Evolutionary conservation across 2,888 invertebrate species (phyloP).

Genomic region (Limnephilus auricula): DNA sequence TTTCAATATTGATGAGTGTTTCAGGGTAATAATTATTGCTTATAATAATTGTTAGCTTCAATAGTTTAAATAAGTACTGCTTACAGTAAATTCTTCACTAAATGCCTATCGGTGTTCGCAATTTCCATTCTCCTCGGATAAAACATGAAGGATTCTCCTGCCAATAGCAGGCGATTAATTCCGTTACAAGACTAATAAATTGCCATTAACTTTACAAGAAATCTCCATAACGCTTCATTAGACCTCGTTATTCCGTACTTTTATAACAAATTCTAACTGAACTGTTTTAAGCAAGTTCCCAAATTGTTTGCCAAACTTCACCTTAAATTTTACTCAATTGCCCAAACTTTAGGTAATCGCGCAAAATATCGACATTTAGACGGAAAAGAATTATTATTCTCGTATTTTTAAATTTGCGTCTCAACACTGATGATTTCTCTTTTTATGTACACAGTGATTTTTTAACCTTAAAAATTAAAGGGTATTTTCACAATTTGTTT

Average conservation of each 20-base stretch:
- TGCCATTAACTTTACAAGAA: slow-evolving; percentile 29
- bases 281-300: slow-evolving; percentile 25
- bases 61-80: not conserved
- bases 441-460: too few species aligned
- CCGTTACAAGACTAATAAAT: slow-evolving; percentile 20
- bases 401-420: not conserved
- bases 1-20: too few species aligned
- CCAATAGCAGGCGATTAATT: slow-evolving; percentile 40
- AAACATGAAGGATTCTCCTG: slow-evolving; percentile 13
- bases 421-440: not conserved
- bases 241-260: slow-evolving; percentile 17
- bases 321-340: slow-evolving; percentile 9
- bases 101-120: not conserved
- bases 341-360: slow-evolving; percentile 17
- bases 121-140: not conserved
- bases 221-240: slow-evolving; percentile 31
- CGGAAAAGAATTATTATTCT: not conserved
- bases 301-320: slow-evolving; percentile 28
- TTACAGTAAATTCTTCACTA: not conserved
- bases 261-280: slow-evolving; percentile 11
- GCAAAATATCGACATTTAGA: not conserved
- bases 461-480: too few species aligned
- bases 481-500: too few species aligned
- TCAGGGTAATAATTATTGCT: too few species aligned
- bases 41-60: too few species aligned